phyloP scores from a whole-genome alignment of 1,140 invertebrate genomes.

The Antheraea mylitta region DNA sequence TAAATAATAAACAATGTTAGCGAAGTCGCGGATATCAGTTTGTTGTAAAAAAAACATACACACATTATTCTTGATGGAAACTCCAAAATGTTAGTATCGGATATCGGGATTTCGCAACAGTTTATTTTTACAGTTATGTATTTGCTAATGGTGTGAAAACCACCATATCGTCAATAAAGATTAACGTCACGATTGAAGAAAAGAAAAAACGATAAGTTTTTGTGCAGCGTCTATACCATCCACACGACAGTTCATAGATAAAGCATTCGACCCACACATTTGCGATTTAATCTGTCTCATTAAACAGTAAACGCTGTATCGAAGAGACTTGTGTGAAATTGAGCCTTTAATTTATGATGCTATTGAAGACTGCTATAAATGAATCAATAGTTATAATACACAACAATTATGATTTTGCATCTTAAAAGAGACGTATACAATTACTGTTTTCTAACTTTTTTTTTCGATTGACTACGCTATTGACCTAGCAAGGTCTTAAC shows the following conservation, averaged over 20 bases:
- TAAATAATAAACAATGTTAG: too few species aligned
- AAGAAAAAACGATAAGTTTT: conserved; percentile 43
- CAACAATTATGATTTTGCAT: too few species aligned
- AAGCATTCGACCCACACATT: conserved; percentile 39
- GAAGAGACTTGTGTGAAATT: conserved; percentile 26
- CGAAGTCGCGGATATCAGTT: too few species aligned
- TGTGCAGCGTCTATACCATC: conserved; percentile 35
- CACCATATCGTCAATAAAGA: background rate
- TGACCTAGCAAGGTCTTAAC: too few species aligned
- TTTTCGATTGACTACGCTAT: too few species aligned
- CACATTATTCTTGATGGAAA: too few species aligned
- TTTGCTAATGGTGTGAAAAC: background rate
- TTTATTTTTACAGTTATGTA: background rate
- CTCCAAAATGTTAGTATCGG: too few species aligned
- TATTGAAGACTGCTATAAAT: background rate
- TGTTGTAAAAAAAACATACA: too few species aligned
- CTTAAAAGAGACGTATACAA: too few species aligned
- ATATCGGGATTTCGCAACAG: too few species aligned
- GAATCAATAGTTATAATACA: background rate
- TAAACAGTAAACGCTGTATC: conserved; percentile 39
- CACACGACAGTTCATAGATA: conserved; percentile 52
- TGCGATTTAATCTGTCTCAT: conserved; percentile 58
- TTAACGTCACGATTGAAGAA: background rate
- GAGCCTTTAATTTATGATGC: background rate
- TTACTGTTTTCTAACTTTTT: too few species aligned